Evolutionary conservation across 2,113 vertebrate genomes (phyloP), one percentile per base, ranked within the genome.

Genomic region (Rhinopomastus cyanomelas): DNA sequence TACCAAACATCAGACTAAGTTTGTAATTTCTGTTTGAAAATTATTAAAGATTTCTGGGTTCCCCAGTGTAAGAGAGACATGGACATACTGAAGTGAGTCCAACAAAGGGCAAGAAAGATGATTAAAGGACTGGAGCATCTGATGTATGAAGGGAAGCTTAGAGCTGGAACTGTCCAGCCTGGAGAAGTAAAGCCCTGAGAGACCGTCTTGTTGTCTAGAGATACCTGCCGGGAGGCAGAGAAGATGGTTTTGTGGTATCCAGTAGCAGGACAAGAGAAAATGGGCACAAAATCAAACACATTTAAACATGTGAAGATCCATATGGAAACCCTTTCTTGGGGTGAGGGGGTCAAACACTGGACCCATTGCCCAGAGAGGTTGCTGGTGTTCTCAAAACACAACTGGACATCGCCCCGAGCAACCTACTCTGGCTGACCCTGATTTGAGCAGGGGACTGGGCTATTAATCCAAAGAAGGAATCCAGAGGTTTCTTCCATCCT

Each of bases 401-500:
- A 11, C 10, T n/a, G 23, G 61, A 39, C 2, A 2, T 8, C 26
- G 69, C 23, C 69, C 64, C 39, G 25, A 62, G 25, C 20, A 53
- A 19, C 3, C 29, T 56, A 66, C 25, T 27, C 14, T 34, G 61
- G 46, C 30, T 66, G 56, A 44, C 4, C 20, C 59, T 92, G 62
- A 10, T 67, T 11, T 11, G 57, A 79, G 72, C 20, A 44, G 36
- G 25, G 37, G 15, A 7, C 22, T 80, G 83, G 44, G n/a, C 21
- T 16, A 52, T 18, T 18, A 0, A 3, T 6, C 32, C 25, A n/a
- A n/a, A n/a, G n/a, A n/a, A n/a, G n/a, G n/a, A n/a, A n/a, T 53
- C 42, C 67, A 66, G 37, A 46, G 36, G 17, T 8, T 20, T 37
- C 37, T 67, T 48, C 29, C 37, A 74, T 16, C 19, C 23, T 9